Evolutionary conservation across 2,888 invertebrate species (phyloP), one percentile per base, ranked within the genome.

Genomic region (Meliscaeva auricollis): DNA sequence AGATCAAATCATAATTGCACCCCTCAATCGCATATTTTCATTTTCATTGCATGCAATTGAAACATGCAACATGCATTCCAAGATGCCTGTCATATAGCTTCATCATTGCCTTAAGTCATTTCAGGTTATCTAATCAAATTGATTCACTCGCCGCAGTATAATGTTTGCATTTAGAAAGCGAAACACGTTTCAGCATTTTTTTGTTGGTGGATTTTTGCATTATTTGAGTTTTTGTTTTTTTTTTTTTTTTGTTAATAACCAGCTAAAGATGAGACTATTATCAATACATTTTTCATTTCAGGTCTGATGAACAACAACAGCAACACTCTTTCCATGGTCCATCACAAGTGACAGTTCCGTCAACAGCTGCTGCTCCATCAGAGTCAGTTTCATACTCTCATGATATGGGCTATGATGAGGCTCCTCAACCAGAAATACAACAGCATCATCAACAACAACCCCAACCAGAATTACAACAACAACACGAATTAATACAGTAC

Each of bases 321-420:
- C 88, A 35, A 73, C 88, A 26, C 88, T 56, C 68, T 58, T 79
- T 79, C 58, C 54, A 56, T 22, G 79, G 82, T 32, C 62, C 88
- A 54, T 56, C 62, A 58, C 38, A 56, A 74, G 72, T 88, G 83
- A 89, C 90, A 87, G 89, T 88, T 85, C 88, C 90, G 88, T 89
- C 87, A 68, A 83, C 85, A 48, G 64, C 76, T 77, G 64, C 76
- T 77, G 79, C 87, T 76, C 66, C 87, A 83, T 66, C 20, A 20
- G 87, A 88, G 75, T 72, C 88, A 3, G 78, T 88, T 13, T 77
- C 87, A 11, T 88, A 87, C 70, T 81, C 87, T 3, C 87, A 88
- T 62, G 76, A 74, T 22, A 50, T 78, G 54, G 69, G 74, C 5
- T 64, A 77, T 64, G 79, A 64, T 20, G 56, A 26, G 0, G 30